Percentiles rank a stretch among this genome's conserved stretches.
Evolutionary conservation across 2,113 vertebrate genomes (phyloP).

Genomic region (Percopsis transmontana): DNA sequence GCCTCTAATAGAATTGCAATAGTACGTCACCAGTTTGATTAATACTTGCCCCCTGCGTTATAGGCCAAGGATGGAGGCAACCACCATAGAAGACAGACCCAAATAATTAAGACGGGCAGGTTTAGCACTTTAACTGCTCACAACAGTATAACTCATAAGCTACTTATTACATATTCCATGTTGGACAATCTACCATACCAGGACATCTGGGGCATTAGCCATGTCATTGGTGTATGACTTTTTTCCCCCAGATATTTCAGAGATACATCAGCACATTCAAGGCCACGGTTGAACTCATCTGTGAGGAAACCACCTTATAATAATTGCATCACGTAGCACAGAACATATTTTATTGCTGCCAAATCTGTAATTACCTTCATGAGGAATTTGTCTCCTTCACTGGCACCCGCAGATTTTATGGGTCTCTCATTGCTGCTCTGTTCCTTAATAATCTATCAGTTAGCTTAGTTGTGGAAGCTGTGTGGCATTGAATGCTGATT

Average conservation of each 20-base stretch:
- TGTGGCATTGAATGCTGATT: slow-evolving; percentile 42
- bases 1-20: too few relatives aligned
- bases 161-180: too few relatives aligned
- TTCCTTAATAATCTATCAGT: slow-evolving; percentile 48
- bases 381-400: slow-evolving; percentile 39
- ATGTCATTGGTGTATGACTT: slow-evolving; percentile 24
- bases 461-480: slow-evolving; percentile 43
- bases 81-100: too few relatives aligned
- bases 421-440: slow-evolving; percentile 35
- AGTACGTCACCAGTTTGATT: too few relatives aligned
- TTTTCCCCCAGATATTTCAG: slow-evolving; percentile 15
- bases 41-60: too few relatives aligned
- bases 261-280: background rate
- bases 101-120: too few relatives aligned
- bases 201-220: slow-evolving; percentile 8
- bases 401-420: slow-evolving; percentile 36
- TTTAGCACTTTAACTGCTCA: too few relatives aligned
- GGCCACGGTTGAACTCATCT: slow-evolving; percentile 6
- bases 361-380: slow-evolving; percentile 53
- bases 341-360: slow-evolving; percentile 51
- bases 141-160: too few relatives aligned
- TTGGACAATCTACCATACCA: too few relatives aligned
- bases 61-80: too few relatives aligned
- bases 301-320: slow-evolving; percentile 19
- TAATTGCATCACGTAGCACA: slow-evolving; percentile 35